A percentile compares a stretch with the other conserved stretches of the same genome.
Conservation (phyloP, 1,140 invertebrate species). For the Odontomachus brunneus region DNA sequence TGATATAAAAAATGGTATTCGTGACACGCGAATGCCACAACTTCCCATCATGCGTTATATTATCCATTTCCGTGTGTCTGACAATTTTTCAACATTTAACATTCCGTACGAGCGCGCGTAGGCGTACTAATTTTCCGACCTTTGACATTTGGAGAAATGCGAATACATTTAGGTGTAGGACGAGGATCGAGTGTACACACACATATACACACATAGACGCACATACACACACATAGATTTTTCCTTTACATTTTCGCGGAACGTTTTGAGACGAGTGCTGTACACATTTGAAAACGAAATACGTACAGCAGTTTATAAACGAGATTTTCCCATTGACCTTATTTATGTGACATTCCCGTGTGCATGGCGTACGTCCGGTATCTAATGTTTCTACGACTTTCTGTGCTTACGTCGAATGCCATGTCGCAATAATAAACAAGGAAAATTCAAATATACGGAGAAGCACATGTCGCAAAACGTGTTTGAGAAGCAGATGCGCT, state of each 20-base stretch:
- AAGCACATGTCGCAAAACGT: background rate
- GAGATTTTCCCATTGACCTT: constrained; percentile 20
- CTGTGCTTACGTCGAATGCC: constrained; percentile 31
- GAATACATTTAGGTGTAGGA: no score
- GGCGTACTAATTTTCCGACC: constrained; percentile 18
- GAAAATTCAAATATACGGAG: background rate
- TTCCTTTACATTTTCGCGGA: background rate
- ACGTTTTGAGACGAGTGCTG: constrained; percentile 6
- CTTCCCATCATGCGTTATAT: background rate
- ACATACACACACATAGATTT: background rate
- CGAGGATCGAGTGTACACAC: no score
- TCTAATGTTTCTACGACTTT: background rate
- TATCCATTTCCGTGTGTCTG: background rate
- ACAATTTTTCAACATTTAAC: constrained; percentile 28
- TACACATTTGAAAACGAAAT: background rate
- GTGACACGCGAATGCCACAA: background rate
- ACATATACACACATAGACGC: no score
- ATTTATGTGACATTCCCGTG: constrained; percentile 23
- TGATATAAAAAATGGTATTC: constrained; percentile 14
- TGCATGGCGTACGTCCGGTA: background rate
- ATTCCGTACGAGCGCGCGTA: background rate
- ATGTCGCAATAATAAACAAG: constrained; percentile 39
- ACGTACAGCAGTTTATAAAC: constrained; percentile 11
- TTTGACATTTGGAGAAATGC: background rate
- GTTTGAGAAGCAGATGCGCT: background rate